Conservation (phyloP, 2,888 invertebrate species). For the Siphonodentalium dalli region DNA sequence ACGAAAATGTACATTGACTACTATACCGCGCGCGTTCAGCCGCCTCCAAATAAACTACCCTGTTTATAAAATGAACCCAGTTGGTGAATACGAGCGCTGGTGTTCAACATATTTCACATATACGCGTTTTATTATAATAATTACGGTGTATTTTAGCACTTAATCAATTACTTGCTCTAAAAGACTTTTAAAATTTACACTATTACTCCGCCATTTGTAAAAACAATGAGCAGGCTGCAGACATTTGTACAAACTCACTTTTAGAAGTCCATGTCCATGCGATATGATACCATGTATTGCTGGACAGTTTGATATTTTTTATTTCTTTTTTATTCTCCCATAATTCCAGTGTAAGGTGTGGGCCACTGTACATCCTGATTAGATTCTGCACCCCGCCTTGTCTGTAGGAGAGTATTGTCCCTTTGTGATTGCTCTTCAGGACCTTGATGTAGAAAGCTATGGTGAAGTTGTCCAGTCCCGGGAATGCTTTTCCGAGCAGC, state of each 20-base stretch:
- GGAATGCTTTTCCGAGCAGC: slow-evolving; percentile 57
- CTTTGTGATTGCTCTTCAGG: slow-evolving; percentile 25
- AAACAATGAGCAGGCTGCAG: not conserved
- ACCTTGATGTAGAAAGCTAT: slow-evolving; percentile 60
- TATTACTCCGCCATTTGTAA: too few species aligned
- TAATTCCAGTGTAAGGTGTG: slow-evolving; percentile 43
- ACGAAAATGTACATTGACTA: too few species aligned
- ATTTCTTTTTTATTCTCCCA: slow-evolving; percentile 38
- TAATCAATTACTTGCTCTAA: too few species aligned
- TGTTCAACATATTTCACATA: too few species aligned
- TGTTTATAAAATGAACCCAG: too few species aligned
- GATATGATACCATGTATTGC: slow-evolving; percentile 52
- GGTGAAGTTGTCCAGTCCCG: slow-evolving; percentile 53
- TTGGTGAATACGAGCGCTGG: too few species aligned
- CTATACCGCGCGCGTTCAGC: too few species aligned
- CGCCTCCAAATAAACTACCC: too few species aligned
- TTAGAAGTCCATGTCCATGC: slow-evolving; percentile 54
- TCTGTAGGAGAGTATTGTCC: slow-evolving; percentile 56
- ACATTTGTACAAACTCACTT: slow-evolving; percentile 30
- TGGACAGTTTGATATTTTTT: slow-evolving; percentile 36
- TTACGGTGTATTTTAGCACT: too few species aligned
- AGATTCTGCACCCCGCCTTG: slow-evolving; percentile 37
- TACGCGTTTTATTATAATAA: too few species aligned
- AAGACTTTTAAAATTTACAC: too few species aligned
- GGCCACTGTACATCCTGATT: slow-evolving; percentile 48